Percentiles rank a stretch among this genome's conserved stretches.
Conservation (phyloP, 2,888 invertebrate species). For the Magallana nippona region DNA sequence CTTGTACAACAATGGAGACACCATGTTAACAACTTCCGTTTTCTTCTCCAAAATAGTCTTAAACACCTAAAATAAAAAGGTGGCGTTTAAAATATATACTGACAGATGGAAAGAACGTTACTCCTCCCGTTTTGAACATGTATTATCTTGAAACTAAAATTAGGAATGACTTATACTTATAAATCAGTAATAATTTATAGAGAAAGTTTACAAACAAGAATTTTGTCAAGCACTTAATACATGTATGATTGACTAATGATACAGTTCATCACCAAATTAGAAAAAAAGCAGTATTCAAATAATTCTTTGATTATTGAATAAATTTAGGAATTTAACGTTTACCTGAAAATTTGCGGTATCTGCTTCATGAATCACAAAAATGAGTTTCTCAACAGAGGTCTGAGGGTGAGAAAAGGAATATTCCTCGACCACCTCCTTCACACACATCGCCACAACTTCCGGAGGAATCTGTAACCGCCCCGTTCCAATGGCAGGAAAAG, state of each 20-base stretch:
- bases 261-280: too few relatives aligned
- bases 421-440: background rate
- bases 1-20: background rate
- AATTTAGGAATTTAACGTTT: background rate
- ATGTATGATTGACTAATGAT: too few relatives aligned
- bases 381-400: background rate
- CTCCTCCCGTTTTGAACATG: background rate
- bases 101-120: background rate
- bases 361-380: background rate
- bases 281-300: background rate
- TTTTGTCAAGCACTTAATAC: too few relatives aligned
- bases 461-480: conserved; percentile 40
- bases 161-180: too few relatives aligned
- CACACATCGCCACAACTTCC: conserved; percentile 25
- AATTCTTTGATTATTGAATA: background rate
- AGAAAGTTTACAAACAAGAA: too few relatives aligned
- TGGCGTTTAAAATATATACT: background rate
- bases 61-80: background rate
- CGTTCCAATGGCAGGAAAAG: conserved; percentile 46
- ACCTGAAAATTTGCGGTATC: background rate
- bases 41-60: background rate
- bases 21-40: background rate
- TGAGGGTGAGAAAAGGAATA: background rate
- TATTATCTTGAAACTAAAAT: too few relatives aligned
- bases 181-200: too few relatives aligned